Evolutionary conservation across 2,888 invertebrate genomes (phyloP).

Genomic region (Netelia melanura): DNA sequence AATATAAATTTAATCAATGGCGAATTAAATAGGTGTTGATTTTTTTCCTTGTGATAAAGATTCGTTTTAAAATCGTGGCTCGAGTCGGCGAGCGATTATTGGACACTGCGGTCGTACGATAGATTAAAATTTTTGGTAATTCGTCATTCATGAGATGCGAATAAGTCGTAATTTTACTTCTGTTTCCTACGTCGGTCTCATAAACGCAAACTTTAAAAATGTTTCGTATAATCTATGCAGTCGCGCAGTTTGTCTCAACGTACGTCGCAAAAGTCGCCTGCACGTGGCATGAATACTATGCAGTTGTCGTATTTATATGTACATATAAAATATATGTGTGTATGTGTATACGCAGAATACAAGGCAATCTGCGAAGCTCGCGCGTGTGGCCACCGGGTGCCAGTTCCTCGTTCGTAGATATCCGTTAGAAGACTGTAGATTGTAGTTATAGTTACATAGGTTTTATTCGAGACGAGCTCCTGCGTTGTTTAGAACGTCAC

Average conservation of each 20-base stretch:
- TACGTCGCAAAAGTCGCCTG: slow-evolving; percentile 55
- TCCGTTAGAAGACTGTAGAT: background rate
- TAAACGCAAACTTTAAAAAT: slow-evolving; percentile 6
- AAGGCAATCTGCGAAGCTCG: background rate
- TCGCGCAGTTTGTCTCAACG: slow-evolving; percentile 19
- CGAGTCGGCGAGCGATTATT: too few species aligned
- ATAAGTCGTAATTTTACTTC: background rate
- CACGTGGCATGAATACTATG: slow-evolving; percentile 62
- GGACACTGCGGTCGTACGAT: too few species aligned
- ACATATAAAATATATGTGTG: slow-evolving; percentile 25
- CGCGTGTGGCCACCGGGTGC: slow-evolving; percentile 35
- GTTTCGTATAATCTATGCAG: slow-evolving; percentile 17
- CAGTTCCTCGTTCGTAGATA: slow-evolving; percentile 37
- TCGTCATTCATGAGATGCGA: too few species aligned
- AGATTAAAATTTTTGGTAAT: background rate
- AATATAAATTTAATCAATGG: too few species aligned
- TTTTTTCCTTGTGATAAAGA: too few species aligned
- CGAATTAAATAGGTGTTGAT: too few species aligned
- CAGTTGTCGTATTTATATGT: slow-evolving; percentile 39
- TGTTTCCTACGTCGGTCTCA: slow-evolving; percentile 43
- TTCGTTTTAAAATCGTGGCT: too few species aligned
- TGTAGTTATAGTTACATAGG: background rate
- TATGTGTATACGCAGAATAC: slow-evolving; percentile 32
- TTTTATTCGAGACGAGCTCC: too few species aligned
- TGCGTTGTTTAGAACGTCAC: too few species aligned